Conservation (phyloP, 2,888 invertebrate species). For the Brachynemurus nebulosus region DNA sequence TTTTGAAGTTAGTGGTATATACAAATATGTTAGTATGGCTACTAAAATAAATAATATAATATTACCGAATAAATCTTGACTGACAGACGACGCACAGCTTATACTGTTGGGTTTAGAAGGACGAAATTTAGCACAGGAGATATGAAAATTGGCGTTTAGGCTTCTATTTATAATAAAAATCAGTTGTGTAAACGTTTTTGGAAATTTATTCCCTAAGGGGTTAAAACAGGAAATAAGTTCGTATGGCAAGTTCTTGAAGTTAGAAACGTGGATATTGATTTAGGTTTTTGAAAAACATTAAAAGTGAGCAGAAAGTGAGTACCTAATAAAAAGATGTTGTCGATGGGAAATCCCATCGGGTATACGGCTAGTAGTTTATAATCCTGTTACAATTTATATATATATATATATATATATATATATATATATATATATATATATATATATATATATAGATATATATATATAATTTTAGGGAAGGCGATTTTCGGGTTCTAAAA, state of each 20-base stretch:
- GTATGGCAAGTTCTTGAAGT: neutral
- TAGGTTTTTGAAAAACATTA: neutral
- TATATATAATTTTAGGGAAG: no score
- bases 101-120: neutral
- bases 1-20: no score
- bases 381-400: no score
- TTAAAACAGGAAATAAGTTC: neutral
- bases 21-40: no score
- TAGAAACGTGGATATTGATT: neutral
- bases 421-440: neutral
- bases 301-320: neutral
- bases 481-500: no score
- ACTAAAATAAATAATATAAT: no score
- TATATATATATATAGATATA: neutral
- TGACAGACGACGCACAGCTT: neutral
- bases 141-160: neutral
- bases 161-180: neutral
- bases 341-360: neutral
- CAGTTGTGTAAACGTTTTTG: neutral
- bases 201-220: neutral
- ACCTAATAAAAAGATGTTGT: neutral
- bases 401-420: neutral
- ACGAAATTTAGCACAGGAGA: neutral
- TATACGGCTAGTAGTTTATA: neutral
- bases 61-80: neutral